Base-by-base conservation (phyloP, 2,797 vertebrate genomes). In the Siniperca undulata region DNA sequence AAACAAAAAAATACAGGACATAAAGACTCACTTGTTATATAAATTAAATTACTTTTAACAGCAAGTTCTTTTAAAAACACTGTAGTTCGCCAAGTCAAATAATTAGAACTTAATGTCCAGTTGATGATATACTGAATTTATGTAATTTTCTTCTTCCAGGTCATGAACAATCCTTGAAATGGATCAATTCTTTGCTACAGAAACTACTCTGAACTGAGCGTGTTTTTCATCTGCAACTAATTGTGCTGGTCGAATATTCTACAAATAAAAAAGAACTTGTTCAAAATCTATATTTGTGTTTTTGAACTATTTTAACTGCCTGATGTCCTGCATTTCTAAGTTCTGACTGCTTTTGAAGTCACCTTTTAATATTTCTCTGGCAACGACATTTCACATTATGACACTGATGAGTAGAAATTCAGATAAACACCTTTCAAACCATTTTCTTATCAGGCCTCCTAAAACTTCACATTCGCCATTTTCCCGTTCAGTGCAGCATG, bases 131-230 rank as follows among this genome's bases (percentile, higher is more conserved):
- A 34, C 10, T 65, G 3, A 76, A 71, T 22, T 2, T 27, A 5
- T 56, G 8, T 20, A 2, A 50, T 68, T 71, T 71, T 72, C 7
- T 65, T 76, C 17, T 85, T 82, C 3, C 68, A 84, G 78, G 79
- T 91, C 52, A 14, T 81, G 40, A 22, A 38, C 22, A 67, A 27
- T 34, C 4, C 12, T 40, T 71, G 22, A 84, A 58, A 56, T 34
- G 3, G 44, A 70, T 12, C 0, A 0, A 42, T 58, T 30, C 46
- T 3, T 19, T 44, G 27, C n/a, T 61, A 22, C n/a, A 69, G 40
- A 70, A 65, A 14, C 16, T 16, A 7, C 4, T 30, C 66, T 53
- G 4, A 68, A 3, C 0, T 24, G 7, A 48, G 19, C 13, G 30
- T 81, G 34, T 64, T 70, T 22, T 80, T 4, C 30, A 56, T 40